Conservation (phyloP, 2,113 vertebrate species). For the Piprites chloris region DNA sequence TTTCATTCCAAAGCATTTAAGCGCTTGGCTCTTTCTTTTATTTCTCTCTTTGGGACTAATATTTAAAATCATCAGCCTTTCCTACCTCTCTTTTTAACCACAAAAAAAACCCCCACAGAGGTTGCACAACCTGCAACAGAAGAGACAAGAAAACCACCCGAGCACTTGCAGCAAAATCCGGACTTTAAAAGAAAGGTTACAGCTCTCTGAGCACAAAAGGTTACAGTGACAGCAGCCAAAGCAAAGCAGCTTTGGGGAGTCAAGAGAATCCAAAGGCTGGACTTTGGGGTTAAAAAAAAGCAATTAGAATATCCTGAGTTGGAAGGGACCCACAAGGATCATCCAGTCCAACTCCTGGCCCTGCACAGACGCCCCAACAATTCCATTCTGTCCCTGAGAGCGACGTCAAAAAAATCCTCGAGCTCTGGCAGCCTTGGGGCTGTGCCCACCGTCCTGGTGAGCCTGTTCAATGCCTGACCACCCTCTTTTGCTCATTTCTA, state of each 20-base stretch:
- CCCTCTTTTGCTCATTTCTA: not conserved
- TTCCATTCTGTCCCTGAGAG: not conserved
- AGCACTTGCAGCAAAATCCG: not conserved
- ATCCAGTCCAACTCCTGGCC: not conserved
- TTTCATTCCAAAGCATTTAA: constrained; percentile 15
- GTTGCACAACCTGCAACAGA: not conserved
- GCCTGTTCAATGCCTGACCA: not conserved
- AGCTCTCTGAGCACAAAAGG: not conserved
- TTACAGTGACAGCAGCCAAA: not conserved
- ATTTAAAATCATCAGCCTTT: not conserved
- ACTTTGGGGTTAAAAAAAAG: not conserved
- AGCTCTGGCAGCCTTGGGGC: not conserved
- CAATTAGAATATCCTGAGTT: not conserved
- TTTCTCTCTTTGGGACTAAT: constrained; percentile 10
- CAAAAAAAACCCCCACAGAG: not conserved
- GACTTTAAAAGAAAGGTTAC: not conserved
- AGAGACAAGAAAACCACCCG: not conserved
- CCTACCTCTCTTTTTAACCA: not conserved
- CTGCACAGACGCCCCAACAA: not conserved
- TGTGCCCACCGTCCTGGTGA: not conserved
- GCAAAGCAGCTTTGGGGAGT: not conserved
- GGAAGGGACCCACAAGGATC: not conserved
- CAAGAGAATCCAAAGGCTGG: not conserved
- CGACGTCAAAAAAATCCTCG: not conserved
- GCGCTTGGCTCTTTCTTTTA: not conserved